Percentiles rank a stretch among this genome's conserved stretches.
Evolutionary conservation across 2,888 invertebrate species (phyloP).

Genomic region (Perizoma flavofasciatum): DNA sequence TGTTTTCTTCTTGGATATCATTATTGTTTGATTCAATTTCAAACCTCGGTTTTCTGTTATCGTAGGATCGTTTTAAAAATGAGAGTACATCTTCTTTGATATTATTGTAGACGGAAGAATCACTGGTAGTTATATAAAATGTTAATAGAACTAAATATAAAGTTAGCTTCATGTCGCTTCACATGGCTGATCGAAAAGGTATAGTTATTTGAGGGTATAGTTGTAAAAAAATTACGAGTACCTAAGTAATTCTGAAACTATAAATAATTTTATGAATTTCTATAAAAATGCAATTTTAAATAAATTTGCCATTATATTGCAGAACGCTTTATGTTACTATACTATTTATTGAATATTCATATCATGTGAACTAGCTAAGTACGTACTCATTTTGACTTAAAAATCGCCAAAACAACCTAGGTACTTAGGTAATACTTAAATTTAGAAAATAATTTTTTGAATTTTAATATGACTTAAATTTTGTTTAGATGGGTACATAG

Average conservation of each 20-base stretch:
- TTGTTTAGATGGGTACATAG: too few relatives aligned
- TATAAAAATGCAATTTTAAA: conserved; percentile 11
- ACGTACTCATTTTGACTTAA: too few relatives aligned
- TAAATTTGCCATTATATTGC: background rate
- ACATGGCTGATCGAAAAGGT: conserved; percentile 31
- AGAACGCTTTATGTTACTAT: background rate
- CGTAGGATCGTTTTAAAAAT: conserved; percentile 25
- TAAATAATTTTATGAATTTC: conserved; percentile 30
- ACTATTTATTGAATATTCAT: too few relatives aligned
- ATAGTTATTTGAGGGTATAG: conserved; percentile 3
- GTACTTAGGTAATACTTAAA: too few relatives aligned
- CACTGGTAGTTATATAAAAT: conserved; percentile 31
- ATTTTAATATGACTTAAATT: too few relatives aligned
- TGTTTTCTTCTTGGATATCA: background rate
- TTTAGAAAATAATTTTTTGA: too few relatives aligned
- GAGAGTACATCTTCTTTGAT: conserved; percentile 36
- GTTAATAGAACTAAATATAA: conserved; percentile 27
- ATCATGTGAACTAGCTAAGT: too few relatives aligned
- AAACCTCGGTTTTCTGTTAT: conserved; percentile 3
- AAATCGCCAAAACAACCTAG: too few relatives aligned
- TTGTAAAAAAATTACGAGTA: conserved; percentile 26
- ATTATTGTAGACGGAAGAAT: conserved; percentile 41
- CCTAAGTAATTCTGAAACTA: conserved; percentile 31
- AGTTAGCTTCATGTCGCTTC: conserved; percentile 33
- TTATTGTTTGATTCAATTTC: conserved; percentile 12